Base-by-base conservation (phyloP, 2,888 invertebrate species). In the Mamestra brassicae region DNA sequence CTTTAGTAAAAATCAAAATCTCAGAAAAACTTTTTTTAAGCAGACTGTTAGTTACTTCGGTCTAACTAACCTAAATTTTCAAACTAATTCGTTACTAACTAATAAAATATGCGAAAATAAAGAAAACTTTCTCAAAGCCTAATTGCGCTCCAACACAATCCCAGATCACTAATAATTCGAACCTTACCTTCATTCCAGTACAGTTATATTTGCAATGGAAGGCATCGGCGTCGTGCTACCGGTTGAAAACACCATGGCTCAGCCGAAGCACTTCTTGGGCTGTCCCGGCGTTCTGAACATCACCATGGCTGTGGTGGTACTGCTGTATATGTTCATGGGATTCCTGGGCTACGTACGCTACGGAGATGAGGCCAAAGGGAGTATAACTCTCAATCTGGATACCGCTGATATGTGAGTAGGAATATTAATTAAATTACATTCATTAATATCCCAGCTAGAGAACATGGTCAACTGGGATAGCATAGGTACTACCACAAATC, bases 191-290 rank as follows among this genome's bases (percentile, higher is more conserved):
- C 74, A 85, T 94, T 96, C 82, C 93, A 97, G 99, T 82, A 99
- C 99, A 74, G 99, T 99, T 61, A 98, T 99, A 91, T 99, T 99
- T 92, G 99, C 99, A 17, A 99, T 99, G 97, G 99, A 99, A 95
- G 99, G 99, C 64, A 99, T 99, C 85, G 98, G 98, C 72, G 98
- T 98, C 71, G 98, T 99, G 3, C 97, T 99, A 92, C 99, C 99
- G 0, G 97, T 99, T 70, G 99, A 99, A 93, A 99, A 99, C 92
- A 98, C 98, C 7, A 99, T 99, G 99, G 97, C 97, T 71, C 97
- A 97, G 72, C 99, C 99, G 0, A 97, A 98, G 77, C 98, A 98
- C 80, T 98, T 98, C 90, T 97, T 99, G 70, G 97, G 98, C 54
- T 97, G 98, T 83, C 98, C 98, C 0, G 98, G 99, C 10, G 98